phyloP scores from a whole-genome alignment of 2,888 invertebrate genomes.

The Orthonevra nobilis region DNA sequence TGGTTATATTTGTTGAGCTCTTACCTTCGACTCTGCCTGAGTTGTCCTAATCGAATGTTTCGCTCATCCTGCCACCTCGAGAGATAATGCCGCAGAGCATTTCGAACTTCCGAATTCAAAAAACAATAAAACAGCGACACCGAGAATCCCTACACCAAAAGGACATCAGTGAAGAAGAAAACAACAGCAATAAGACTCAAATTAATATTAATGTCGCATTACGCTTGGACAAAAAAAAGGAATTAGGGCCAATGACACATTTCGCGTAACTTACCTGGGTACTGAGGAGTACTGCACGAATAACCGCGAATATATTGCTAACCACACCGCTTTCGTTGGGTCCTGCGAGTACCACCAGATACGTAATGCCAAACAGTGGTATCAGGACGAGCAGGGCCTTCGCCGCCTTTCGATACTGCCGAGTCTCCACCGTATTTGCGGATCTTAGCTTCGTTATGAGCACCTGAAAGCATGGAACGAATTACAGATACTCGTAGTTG shows the following conservation, averaged over 20 bases:
- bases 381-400: slow-evolving; percentile 95
- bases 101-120: slow-evolving; percentile 94
- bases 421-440: slow-evolving; percentile 93
- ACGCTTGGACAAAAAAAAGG: slow-evolving; percentile 24
- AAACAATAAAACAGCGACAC: slow-evolving; percentile 96
- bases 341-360: slow-evolving; percentile 90
- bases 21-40: slow-evolving; percentile 78
- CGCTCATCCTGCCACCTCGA: slow-evolving; percentile 79
- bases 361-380: slow-evolving; percentile 95
- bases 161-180: too few relatives aligned
- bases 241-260: slow-evolving; percentile 50
- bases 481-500: slow-evolving; percentile 37
- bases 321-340: slow-evolving; percentile 87
- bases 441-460: slow-evolving; percentile 95
- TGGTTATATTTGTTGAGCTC: too few relatives aligned
- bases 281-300: slow-evolving; percentile 91
- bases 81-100: slow-evolving; percentile 88
- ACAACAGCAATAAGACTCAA: too few relatives aligned
- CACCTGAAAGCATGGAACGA: slow-evolving; percentile 83
- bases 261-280: slow-evolving; percentile 98
- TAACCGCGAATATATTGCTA: slow-evolving; percentile 88
- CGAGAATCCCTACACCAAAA: slow-evolving; percentile 91
- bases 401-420: slow-evolving; percentile 94
- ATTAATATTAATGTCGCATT: slow-evolving; percentile 16
- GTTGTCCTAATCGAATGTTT: slow-evolving; percentile 76